Conservation (phyloP, 2,888 invertebrate species). For the Yponomeuta plumbellus region DNA sequence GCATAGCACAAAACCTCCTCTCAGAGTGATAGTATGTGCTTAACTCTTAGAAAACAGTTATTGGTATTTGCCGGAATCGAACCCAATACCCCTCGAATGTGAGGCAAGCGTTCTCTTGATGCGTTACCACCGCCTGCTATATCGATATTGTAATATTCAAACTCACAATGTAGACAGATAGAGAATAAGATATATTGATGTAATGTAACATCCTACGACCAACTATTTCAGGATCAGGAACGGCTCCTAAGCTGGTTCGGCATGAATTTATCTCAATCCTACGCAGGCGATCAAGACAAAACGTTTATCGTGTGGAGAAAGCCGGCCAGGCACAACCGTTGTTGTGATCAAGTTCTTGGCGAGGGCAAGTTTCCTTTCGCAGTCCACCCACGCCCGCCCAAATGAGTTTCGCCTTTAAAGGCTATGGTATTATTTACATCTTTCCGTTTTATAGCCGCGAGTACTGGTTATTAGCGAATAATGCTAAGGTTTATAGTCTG, state of each 20-base stretch:
- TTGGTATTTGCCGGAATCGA: too few relatives aligned
- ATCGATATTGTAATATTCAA: too few relatives aligned
- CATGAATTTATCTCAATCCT: not conserved
- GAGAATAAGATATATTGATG: too few relatives aligned
- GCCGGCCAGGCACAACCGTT: not conserved
- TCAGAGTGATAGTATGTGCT: too few relatives aligned
- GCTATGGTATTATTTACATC: not conserved
- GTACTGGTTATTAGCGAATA: not conserved
- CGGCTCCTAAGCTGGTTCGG: not conserved
- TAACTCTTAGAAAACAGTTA: too few relatives aligned
- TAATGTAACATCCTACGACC: too few relatives aligned
- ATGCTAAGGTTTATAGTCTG: not conserved
- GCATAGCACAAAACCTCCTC: too few relatives aligned
- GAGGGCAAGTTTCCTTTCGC: slow-evolving; percentile 1
- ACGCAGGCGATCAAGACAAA: not conserved
- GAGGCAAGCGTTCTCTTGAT: too few relatives aligned
- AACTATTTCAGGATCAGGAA: too few relatives aligned
- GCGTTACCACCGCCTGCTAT: too few relatives aligned
- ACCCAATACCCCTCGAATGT: too few relatives aligned
- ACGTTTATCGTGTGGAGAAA: not conserved
- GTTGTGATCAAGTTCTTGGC: not conserved
- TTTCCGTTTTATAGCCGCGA: not conserved
- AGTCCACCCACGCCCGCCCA: not conserved
- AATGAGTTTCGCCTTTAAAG: not conserved
- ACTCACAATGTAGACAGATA: too few relatives aligned